Evolutionary conservation across 2,888 invertebrate genomes (phyloP).

Genomic region (Apotomis turbidana): DNA sequence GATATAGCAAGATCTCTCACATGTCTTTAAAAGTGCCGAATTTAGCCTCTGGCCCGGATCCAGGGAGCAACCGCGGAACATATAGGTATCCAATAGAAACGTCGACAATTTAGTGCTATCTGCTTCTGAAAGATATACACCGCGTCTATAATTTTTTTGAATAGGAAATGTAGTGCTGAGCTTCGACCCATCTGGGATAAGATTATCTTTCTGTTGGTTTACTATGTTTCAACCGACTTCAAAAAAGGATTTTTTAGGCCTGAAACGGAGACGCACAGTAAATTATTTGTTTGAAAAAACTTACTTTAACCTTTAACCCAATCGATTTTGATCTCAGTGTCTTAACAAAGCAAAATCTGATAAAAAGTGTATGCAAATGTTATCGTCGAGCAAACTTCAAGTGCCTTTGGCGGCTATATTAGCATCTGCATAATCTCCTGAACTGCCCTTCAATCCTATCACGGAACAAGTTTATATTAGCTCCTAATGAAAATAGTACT

Average conservation of each 20-base stretch:
- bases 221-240: neutral
- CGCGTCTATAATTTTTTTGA: slow-evolving; percentile 18
- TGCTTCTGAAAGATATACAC: slow-evolving; percentile 25
- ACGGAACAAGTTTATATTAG: too few species aligned
- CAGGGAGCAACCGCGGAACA: slow-evolving; percentile 33
- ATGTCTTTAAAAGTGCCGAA: too few species aligned
- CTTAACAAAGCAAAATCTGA: slow-evolving; percentile 22
- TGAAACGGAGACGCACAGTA: too few species aligned
- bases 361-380: slow-evolving; percentile 45
- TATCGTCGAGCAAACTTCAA: slow-evolving; percentile 46
- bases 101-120: slow-evolving; percentile 23
- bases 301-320: neutral
- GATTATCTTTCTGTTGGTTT: neutral
- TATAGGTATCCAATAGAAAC: slow-evolving; percentile 23
- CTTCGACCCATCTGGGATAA: neutral
- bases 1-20: too few species aligned
- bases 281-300: too few species aligned
- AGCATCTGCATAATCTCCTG: slow-evolving; percentile 33
- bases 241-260: too few species aligned
- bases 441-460: neutral
- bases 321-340: slow-evolving; percentile 9
- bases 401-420: slow-evolving; percentile 27
- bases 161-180: slow-evolving; percentile 2
- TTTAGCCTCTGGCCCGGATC: slow-evolving; percentile 23
- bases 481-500: neutral